Evolutionary conservation across 2,888 invertebrate genomes (phyloP).

Genomic region (Drosophila anomalipes): DNA sequence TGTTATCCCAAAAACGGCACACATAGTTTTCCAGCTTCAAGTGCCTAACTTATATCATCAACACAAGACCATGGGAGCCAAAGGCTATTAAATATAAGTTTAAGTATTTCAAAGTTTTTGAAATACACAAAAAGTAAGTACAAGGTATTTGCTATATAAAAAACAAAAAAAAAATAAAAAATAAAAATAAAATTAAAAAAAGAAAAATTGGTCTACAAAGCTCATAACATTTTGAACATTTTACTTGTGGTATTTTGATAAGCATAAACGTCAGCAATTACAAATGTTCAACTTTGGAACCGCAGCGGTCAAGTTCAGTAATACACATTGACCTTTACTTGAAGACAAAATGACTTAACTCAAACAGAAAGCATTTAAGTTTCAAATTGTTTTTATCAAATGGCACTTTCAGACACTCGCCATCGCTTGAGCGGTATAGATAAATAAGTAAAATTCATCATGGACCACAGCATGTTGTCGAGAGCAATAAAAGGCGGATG

Average conservation of each 20-base stretch:
- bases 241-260: not conserved
- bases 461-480: not conserved
- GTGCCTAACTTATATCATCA: slow-evolving; percentile 41
- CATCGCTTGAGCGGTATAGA: not conserved
- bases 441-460: not conserved
- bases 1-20: slow-evolving; percentile 9
- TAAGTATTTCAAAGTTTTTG: not conserved
- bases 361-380: not conserved
- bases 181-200: not conserved
- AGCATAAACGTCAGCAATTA: not conserved
- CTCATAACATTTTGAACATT: not conserved
- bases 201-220: not conserved
- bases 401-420: not conserved
- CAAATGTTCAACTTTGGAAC: not conserved
- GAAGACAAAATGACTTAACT: not conserved
- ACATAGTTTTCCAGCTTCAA: slow-evolving; percentile 41
- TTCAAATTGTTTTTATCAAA: slow-evolving; percentile 14
- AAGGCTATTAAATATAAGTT: slow-evolving; percentile 11
- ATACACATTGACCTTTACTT: not conserved
- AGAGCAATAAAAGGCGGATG: not conserved
- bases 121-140: not conserved
- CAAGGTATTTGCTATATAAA: not conserved
- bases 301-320: not conserved
- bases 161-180: not conserved
- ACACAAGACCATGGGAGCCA: slow-evolving; percentile 16